phyloP scores from a whole-genome alignment of 2,888 invertebrate species.

The Eumacrocentrus americanus region DNA sequence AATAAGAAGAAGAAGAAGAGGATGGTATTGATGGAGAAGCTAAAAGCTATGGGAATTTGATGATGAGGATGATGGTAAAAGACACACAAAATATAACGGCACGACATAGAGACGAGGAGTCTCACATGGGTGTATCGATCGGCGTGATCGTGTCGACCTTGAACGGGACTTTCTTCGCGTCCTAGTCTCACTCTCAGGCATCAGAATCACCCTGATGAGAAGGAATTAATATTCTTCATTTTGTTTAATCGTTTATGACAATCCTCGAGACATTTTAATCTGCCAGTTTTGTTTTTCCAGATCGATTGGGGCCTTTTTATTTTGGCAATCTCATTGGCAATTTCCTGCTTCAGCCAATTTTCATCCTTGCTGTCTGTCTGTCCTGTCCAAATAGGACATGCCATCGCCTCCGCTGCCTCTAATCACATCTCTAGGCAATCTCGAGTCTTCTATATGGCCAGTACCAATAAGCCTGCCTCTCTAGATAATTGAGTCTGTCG shows the following conservation, averaged over 20 bases:
- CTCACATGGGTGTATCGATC: constrained; percentile 35
- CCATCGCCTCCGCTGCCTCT: not conserved
- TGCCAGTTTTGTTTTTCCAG: no score
- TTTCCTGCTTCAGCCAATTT: constrained; percentile 14
- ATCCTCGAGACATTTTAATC: not conserved
- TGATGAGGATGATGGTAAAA: constrained; percentile 4
- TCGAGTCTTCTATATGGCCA: not conserved
- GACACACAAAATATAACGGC: not conserved
- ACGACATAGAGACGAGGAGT: constrained; percentile 14
- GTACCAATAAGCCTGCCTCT: not conserved
- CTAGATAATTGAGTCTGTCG: constrained; percentile 13
- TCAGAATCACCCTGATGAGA: not conserved
- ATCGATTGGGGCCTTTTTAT: not conserved
- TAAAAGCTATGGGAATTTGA: not conserved
- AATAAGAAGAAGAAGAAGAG: no score
- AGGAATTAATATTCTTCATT: no score
- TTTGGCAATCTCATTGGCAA: constrained; percentile 5
- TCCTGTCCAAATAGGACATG: constrained; percentile 3
- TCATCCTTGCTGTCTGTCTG: not conserved
- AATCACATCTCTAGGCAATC: constrained; percentile 20
- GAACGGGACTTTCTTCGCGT: constrained; percentile 48
- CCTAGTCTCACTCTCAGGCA: constrained; percentile 36
- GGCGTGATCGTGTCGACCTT: constrained; percentile 43
- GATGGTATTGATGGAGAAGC: not conserved
- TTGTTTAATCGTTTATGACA: no score